phyloP scores from a whole-genome alignment of 2,797 vertebrate species.

The Cyprinella venusta region DNA sequence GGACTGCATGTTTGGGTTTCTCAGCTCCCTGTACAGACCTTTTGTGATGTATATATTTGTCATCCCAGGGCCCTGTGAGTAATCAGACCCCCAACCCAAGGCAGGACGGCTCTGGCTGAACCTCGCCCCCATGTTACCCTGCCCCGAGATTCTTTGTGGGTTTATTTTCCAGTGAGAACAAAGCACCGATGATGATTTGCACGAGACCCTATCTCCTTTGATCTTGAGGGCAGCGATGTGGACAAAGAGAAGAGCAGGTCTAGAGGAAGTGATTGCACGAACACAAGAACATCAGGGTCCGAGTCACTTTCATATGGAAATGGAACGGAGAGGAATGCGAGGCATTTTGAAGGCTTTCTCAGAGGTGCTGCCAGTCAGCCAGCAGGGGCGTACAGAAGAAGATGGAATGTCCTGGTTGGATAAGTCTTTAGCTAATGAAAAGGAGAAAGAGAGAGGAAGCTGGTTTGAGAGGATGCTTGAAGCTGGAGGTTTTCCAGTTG shows the following conservation, averaged over 20 bases:
- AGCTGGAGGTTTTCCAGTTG: constrained; percentile 32
- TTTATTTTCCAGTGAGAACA: constrained; percentile 36
- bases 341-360: constrained; percentile 61
- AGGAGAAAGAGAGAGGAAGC: constrained; percentile 6
- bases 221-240: constrained; percentile 36
- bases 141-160: constrained; percentile 35
- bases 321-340: constrained; percentile 55
- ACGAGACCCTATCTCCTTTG: constrained; percentile 33
- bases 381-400: constrained; percentile 42
- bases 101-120: constrained; percentile 5
- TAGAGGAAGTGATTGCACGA: constrained; percentile 46
- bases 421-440: constrained; percentile 57
- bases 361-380: constrained; percentile 55
- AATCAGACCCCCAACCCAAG: constrained; percentile 30
- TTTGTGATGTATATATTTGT: constrained; percentile 53
- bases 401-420: constrained; percentile 54
- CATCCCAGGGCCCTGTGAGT: constrained; percentile 25
- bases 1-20: constrained; percentile 5
- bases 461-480: background rate
- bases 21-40: constrained; percentile 18
- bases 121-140: constrained; percentile 28
- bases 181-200: constrained; percentile 34
- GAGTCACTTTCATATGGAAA: constrained; percentile 69
- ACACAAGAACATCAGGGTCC: constrained; percentile 59
- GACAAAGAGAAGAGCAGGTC: constrained; percentile 16